Conservation (phyloP, 2,888 invertebrate species). For the Aleiodes alternator region DNA sequence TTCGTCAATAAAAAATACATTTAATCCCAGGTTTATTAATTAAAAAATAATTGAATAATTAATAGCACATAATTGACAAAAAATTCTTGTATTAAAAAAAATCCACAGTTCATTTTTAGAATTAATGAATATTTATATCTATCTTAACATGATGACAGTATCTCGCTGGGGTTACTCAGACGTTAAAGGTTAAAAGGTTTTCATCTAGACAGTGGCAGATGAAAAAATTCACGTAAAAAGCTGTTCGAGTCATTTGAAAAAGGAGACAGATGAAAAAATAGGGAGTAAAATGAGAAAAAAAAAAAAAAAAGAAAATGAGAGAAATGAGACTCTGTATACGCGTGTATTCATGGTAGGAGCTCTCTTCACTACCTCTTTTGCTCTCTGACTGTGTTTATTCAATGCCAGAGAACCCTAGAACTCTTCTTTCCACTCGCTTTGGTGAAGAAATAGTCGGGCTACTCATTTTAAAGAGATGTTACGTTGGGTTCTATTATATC, state of each 20-base stretch:
- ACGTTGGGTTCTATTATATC: conserved; percentile 4
- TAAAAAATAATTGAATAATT: too few species aligned
- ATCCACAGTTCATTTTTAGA: too few species aligned
- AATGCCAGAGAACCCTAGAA: conserved; percentile 23
- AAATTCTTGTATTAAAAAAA: too few species aligned
- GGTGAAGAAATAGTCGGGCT: conserved; percentile 32
- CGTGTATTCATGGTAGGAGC: conserved; percentile 22
- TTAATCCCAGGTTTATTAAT: too few species aligned
- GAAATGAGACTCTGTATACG: conserved; percentile 19
- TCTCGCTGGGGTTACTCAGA: neutral
- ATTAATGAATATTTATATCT: too few species aligned
- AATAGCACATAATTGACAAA: too few species aligned
- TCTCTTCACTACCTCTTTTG: conserved; percentile 12
- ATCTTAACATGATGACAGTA: too few species aligned
- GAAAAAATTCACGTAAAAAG: conserved; percentile 22
- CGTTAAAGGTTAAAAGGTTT: conserved; percentile 3
- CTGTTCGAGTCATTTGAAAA: neutral
- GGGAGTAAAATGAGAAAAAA: too few species aligned
- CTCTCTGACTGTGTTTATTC: conserved; percentile 30
- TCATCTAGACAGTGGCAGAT: conserved; percentile 1
- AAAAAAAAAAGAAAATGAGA: neutral
- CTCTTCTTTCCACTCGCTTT: conserved; percentile 30
- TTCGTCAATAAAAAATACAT: too few species aligned
- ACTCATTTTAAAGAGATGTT: conserved; percentile 30
- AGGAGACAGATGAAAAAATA: conserved; percentile 5